phyloP scores from a whole-genome alignment of 1,140 invertebrate species.

The Megathymus violae region DNA sequence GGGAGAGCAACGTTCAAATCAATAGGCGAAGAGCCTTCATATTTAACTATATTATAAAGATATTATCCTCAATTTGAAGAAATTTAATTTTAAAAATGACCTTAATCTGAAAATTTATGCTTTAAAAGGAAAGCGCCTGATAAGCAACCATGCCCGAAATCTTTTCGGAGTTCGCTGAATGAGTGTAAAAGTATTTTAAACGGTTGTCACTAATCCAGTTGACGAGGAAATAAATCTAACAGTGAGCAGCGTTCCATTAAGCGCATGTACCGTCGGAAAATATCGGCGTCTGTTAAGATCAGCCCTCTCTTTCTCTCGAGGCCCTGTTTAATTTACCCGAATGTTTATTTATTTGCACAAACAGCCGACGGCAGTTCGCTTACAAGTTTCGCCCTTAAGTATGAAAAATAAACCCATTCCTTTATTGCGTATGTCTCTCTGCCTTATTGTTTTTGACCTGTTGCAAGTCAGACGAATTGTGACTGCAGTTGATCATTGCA shows the following conservation, averaged over 20 bases:
- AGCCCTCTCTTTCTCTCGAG: slow-evolving; percentile 45
- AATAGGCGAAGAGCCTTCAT: too few relatives aligned
- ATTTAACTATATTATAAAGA: too few relatives aligned
- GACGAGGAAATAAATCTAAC: slow-evolving; percentile 45
- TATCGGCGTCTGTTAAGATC: slow-evolving; percentile 28
- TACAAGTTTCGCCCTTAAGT: slow-evolving; percentile 52
- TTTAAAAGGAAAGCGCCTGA: neutral
- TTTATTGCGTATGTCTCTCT: slow-evolving; percentile 37
- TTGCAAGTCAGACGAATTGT: slow-evolving; percentile 29
- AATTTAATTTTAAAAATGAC: too few relatives aligned
- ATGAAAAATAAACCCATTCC: slow-evolving; percentile 35
- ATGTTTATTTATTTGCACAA: slow-evolving; percentile 68
- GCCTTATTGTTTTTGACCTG: slow-evolving; percentile 37
- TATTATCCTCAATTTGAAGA: too few relatives aligned
- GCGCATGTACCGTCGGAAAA: slow-evolving; percentile 34
- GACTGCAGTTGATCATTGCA: too few relatives aligned
- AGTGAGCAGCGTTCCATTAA: slow-evolving; percentile 39
- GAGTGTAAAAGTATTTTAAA: slow-evolving; percentile 17
- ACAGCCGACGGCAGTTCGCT: slow-evolving; percentile 52
- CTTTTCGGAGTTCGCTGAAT: neutral
- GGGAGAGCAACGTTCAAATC: too few relatives aligned
- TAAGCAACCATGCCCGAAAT: slow-evolving; percentile 4
- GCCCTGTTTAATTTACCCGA: slow-evolving; percentile 60
- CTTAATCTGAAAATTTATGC: too few relatives aligned
- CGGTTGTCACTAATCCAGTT: slow-evolving; percentile 26